Evolutionary conservation across 2,113 vertebrate genomes (phyloP), one percentile per base, ranked within the genome.

Genomic region (Lepisosteus oculatus): DNA sequence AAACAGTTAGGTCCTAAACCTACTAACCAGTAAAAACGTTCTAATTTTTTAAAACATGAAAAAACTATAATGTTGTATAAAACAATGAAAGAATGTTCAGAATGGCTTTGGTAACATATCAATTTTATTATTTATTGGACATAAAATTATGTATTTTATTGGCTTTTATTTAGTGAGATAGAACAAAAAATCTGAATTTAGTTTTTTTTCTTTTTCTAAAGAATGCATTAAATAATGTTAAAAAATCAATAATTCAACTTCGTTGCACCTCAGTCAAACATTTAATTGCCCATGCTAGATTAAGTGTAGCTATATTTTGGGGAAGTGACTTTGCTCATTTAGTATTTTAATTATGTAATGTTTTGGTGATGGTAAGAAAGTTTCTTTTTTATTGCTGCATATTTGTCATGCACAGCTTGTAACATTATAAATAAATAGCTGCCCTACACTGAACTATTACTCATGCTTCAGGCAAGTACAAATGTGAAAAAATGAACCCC

Each of bases 381-480:
- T 74, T 74, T 77, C 73, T 75, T 84, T 84, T 76, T 81, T 80
- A 77, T 81, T 77, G 84, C 79, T 75, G 80, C 84, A 83, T 84
- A 77, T 86, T 86, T 90, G 86, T 85, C 89, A 92, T 88, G 79
- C 81, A 89, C 79, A 85, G 80, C 88, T 92, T 85, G 86, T 87
- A 91, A 90, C 77, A 83, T 81, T 79, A 84, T 87, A 90, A 94
- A 85, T 86, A 93, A 90, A 87, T 77, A 69, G 74, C 78, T 88
- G 86, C 87, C 90, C 88, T 89, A 85, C 80, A 81, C 80, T 88
- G 87, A 90, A 89, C 77, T 79, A 93, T 94, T 93, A 94, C 87
- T 94, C 91, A 93, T 64, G 81, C 4, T 17, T 78, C 82, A 83
- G 88, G 90, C 75, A 84, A 66, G 80, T 82, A 85, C 81, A 82